Base-by-base conservation (phyloP, 2,113 vertebrate genomes). In the Trichechus manatus region DNA sequence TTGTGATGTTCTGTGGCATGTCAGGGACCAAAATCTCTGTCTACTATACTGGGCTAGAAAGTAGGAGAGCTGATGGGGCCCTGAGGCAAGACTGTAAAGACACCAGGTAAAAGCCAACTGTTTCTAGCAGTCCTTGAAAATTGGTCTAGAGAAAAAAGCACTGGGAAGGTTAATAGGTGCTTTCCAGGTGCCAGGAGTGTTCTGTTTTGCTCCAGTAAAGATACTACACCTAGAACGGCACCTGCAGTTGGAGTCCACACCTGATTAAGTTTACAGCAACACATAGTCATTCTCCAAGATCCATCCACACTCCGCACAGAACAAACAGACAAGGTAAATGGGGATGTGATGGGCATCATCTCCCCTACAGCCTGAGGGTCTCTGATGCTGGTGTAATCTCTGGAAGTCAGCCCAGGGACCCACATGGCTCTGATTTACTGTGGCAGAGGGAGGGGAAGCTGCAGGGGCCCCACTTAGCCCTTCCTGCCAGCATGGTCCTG, bases 341-440 rank as follows among this genome's bases (percentile, higher is more conserved):
- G 39, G 6, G 11, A 6, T 6, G 13, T 1, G 1, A 20, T 3
- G 5, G 70, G 10, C n/a, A 15, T n/a, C 6, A 4, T 3, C 64
- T 59, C 15, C 22, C 11, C 29, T 87, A 63, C 4, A 27, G 29
- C 22, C 14, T 15, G 68, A n/a, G 15, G 7, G 20, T 23, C 56
- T 84, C 63, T 47, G 53, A 4, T 10, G 44, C 29, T 44, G 8
- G 22, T 25, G 20, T n/a, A n/a, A 25, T 25, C 29, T n/a, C 64
- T 6, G 44, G 23, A 47, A 66, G 15, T 56, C 31, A 75, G 68
- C 42, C 80, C 64, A 29, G 68, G 50, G 39, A 9, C 3, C 17
- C 15, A 4, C 80, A 47, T 15, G 3, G 39, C 23, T 61, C 50
- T 74, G 90, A 27, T 22, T 47, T 27, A n/a, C 56, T 63, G 1